Conservation (phyloP, 2,888 invertebrate species). For the Julus scandinavius region DNA sequence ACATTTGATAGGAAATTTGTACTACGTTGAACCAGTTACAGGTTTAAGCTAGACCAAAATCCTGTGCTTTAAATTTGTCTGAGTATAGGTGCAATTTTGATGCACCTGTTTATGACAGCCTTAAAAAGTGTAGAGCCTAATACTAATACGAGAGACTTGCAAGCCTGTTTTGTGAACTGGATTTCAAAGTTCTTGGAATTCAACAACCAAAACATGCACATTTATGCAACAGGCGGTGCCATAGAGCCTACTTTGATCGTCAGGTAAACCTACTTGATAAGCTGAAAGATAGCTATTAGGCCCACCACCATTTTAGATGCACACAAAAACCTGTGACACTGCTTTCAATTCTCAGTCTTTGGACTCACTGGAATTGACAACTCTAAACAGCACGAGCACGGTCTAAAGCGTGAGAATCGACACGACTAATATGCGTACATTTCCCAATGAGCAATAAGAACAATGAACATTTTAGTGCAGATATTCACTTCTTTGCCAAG, state of each 20-base stretch:
- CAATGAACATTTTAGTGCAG: not conserved
- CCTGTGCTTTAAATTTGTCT: not conserved
- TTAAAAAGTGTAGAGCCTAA: not conserved
- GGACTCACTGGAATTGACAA: not conserved
- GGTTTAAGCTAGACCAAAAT: not conserved
- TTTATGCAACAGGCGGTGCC: no score
- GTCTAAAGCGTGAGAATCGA: no score
- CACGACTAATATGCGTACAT: not conserved
- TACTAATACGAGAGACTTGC: not conserved
- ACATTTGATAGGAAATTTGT: not conserved
- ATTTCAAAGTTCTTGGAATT: no score
- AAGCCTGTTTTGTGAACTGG: not conserved
- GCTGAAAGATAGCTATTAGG: not conserved
- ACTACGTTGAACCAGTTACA: not conserved
- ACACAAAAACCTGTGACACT: not conserved
- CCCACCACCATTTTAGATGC: not conserved
- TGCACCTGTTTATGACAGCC: not conserved
- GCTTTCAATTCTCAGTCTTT: not conserved
- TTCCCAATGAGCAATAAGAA: not conserved
- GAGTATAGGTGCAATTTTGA: not conserved
- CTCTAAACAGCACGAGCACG: not conserved
- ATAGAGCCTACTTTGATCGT: not conserved
- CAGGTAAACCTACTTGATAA: constrained; percentile 20
- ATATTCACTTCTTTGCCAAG: not conserved
- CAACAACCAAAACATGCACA: no score